Conservation (phyloP, 2,888 invertebrate genomes). For the Hoplodrina ambigua region DNA sequence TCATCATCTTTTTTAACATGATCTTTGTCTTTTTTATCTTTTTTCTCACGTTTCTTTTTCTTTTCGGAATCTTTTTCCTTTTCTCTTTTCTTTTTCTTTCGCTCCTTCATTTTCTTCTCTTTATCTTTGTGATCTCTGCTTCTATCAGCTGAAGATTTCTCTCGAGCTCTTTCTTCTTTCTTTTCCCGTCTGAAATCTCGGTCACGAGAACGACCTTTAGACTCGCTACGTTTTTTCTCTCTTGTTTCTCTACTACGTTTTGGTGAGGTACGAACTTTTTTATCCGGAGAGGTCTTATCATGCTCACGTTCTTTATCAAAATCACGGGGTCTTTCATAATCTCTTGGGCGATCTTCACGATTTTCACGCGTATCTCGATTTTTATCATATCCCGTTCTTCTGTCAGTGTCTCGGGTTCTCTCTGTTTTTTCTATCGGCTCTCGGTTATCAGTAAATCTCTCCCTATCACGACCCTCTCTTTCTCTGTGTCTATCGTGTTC, state of each 20-base stretch:
- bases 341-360: conserved; percentile 77
- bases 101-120: conserved; percentile 88
- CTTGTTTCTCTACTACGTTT: conserved; percentile 82
- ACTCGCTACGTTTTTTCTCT: conserved; percentile 86
- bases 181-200: conserved; percentile 89
- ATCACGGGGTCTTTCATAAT: conserved; percentile 80
- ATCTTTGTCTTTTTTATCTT: conserved; percentile 90
- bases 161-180: conserved; percentile 86
- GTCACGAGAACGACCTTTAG: conserved; percentile 86
- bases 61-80: conserved; percentile 89
- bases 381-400: conserved; percentile 78
- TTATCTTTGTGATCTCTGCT: conserved; percentile 90
- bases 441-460: conserved; percentile 83
- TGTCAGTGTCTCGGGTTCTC: conserved; percentile 83
- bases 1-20: conserved; percentile 74
- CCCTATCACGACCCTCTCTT: conserved; percentile 82
- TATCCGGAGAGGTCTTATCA: conserved; percentile 84
- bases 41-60: conserved; percentile 89
- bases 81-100: conserved; percentile 88
- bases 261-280: conserved; percentile 81
- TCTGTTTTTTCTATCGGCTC: conserved; percentile 82
- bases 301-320: conserved; percentile 85
- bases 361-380: conserved; percentile 76
- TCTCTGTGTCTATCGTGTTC: conserved; percentile 85
- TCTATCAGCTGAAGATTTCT: conserved; percentile 85